These are phyloP conservation scores for Amiota mariae DNA, from an alignment of 2,888 invertebrate species.

Conservation along the genomic window DNA sequence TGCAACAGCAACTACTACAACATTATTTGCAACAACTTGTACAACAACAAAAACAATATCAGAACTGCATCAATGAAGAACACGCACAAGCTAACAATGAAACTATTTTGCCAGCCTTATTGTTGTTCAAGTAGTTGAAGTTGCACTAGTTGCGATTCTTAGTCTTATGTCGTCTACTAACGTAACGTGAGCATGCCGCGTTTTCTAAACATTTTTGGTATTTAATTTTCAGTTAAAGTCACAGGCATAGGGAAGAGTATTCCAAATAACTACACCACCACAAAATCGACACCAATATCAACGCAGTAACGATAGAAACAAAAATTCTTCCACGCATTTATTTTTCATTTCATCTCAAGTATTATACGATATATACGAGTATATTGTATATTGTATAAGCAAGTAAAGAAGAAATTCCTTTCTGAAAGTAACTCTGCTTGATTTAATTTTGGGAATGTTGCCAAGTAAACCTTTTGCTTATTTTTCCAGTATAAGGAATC, in stretches of 20 bases:
- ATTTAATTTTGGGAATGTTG: constrained; percentile 15
- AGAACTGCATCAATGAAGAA: constrained; percentile 6
- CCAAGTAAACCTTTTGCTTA: neutral
- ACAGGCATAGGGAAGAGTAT: constrained; percentile 38
- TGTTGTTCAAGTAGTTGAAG: too few relatives aligned
- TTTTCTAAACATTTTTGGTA: constrained; percentile 59
- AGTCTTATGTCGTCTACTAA: neutral
- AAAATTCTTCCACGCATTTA: constrained; percentile 16
- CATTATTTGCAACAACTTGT: too few relatives aligned
- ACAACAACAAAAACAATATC: neutral
- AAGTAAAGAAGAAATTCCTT: constrained; percentile 23
- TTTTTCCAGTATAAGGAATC: neutral
- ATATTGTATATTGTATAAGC: constrained; percentile 26
- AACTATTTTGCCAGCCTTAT: constrained; percentile 8
- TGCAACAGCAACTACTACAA: constrained; percentile 37
- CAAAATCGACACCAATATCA: constrained; percentile 37
- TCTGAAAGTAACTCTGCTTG: constrained; percentile 22
- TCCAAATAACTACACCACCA: neutral
- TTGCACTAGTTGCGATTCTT: neutral
- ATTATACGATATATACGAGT: neutral
- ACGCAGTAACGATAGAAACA: constrained; percentile 26
- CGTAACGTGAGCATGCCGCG: neutral
- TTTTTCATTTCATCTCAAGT: neutral
- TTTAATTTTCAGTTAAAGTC: constrained; percentile 63
- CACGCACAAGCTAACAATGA: neutral